Evolutionary conservation across 2,113 vertebrate species (phyloP).

Genomic region (Erythrolamprus reginae): DNA sequence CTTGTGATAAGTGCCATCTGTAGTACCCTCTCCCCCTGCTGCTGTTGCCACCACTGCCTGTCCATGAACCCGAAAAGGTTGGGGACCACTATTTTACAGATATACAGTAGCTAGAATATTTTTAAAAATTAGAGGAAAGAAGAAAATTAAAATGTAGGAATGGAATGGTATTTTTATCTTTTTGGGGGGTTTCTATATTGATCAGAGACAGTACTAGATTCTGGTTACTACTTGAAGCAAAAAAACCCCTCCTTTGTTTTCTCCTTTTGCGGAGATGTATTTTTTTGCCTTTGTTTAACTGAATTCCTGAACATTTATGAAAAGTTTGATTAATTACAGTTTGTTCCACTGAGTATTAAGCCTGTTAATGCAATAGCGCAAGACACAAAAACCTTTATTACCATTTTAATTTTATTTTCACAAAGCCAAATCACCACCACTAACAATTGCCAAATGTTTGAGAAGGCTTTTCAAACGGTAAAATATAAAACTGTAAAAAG

Average conservation of each 20-base stretch:
- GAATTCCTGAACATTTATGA: conserved; percentile 17
- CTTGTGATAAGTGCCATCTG: too few species aligned
- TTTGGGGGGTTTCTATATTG: neutral
- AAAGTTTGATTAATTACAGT: neutral
- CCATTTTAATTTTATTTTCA: conserved; percentile 9
- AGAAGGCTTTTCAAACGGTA: neutral
- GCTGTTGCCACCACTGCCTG: too few species aligned
- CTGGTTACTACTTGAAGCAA: neutral
- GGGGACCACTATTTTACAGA: neutral
- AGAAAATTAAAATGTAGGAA: neutral
- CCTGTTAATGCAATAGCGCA: neutral
- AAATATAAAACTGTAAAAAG: neutral
- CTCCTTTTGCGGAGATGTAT: neutral
- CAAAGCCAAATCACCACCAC: neutral
- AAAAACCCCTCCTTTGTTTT: neutral
- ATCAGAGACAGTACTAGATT: neutral
- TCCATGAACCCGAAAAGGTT: neutral
- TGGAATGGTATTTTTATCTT: neutral
- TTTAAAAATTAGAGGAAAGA: too few species aligned
- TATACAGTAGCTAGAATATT: neutral
- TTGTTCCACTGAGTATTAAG: neutral
- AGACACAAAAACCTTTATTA: conserved; percentile 11
- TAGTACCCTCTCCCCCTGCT: neutral
- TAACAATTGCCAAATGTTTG: neutral
- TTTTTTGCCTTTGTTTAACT: neutral